Evolutionary conservation across 2,113 vertebrate species (phyloP), one percentile per base, ranked within the genome.

Genomic region (Leucoraja erinaceus): DNA sequence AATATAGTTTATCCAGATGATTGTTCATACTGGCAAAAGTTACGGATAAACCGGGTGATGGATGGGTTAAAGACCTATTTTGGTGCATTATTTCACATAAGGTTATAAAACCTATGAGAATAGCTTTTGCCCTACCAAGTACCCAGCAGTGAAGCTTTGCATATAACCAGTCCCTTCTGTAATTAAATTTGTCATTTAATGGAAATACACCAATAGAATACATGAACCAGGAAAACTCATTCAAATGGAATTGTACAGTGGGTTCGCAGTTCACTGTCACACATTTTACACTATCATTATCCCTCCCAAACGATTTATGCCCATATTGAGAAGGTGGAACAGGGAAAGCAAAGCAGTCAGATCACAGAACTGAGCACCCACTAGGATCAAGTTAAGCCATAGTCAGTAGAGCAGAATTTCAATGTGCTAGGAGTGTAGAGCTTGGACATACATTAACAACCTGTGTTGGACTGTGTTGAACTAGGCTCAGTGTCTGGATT

Each of bases 21-120:
- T 88, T 88, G 83, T 88, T 31, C 59, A 16, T 28, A 31, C 59
- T 88, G 25, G 31, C 83, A 63, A 63, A 88, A 63, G 83, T 88
- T 63, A n/a, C 56, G 31, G 83, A 88, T 31, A 63, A 18, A 63
- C 59, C 31, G 59, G 12, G 83, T 63, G 83, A 88, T 66, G 63
- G 83, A 88, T 88, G 83, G 61, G 83, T 88, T 31, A 88, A 88
- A 59, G n/a, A n/a, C 59, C 63, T 31, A 63, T 88, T 88, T n/a
- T 88, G 83, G 5, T 63, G 59, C 61, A 16, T n/a, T 88, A 88
- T n/a, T 88, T 66, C 83, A 66, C 83, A 66, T n/a, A 14, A 86
- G 81, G 61, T 63, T 88, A 63, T 66, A 61, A 88, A 88, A 63
- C 31, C 12, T 88, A 61, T 63, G 14, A 63, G n/a, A 88, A 14